These are phyloP conservation scores for Dendrocincla fuliginosa DNA, from an alignment of 2,797 vertebrate species.

Conservation along the genomic window DNA sequence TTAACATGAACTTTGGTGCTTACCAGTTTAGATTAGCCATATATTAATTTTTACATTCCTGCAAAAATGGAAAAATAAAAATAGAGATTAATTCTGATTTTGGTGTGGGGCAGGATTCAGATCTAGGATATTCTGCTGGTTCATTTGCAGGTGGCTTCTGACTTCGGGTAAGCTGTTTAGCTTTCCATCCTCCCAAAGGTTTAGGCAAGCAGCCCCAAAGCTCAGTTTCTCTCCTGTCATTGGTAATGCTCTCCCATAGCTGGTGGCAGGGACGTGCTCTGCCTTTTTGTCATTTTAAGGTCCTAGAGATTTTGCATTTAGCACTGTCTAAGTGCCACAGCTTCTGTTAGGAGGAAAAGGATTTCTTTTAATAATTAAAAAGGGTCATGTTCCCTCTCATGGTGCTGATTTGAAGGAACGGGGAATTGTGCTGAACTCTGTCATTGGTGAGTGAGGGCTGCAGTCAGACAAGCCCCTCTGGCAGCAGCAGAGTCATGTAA, in stretches of 20 bases:
- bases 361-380: conserved; percentile 52
- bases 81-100: neutral
- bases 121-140: neutral
- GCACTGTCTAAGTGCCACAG: neutral
- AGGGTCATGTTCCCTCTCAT: neutral
- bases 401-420: neutral
- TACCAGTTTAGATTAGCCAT: neutral
- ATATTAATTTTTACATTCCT: neutral
- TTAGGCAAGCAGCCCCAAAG: neutral
- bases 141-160: neutral
- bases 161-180: neutral
- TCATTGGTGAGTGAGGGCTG: neutral
- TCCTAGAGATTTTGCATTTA: neutral
- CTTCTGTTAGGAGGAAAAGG: neutral
- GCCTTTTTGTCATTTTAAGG: neutral
- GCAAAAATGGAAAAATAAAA: neutral
- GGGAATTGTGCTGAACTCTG: neutral
- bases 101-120: neutral
- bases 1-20: neutral
- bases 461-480: neutral
- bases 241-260: accelerated
- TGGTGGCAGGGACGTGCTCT: neutral
- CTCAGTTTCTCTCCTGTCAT: neutral
- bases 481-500: neutral
- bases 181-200: neutral